Evolutionary conservation across 2,113 vertebrate genomes (phyloP).

Genomic region (Solea solea): DNA sequence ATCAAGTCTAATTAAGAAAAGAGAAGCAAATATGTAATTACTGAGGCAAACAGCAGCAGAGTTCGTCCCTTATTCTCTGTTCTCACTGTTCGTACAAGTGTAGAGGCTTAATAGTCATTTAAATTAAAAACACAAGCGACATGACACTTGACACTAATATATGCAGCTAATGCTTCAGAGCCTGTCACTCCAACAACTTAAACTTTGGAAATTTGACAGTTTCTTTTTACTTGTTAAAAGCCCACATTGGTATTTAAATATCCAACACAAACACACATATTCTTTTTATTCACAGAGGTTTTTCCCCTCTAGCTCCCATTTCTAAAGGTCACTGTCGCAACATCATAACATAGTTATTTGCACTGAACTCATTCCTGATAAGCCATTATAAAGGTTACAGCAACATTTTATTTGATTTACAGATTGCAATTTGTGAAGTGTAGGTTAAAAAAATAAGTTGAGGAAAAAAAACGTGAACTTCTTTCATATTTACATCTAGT

Average conservation of each 20-base stretch:
- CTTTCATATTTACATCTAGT: background rate
- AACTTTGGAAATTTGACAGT: background rate
- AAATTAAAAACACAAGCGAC: constrained; percentile 24
- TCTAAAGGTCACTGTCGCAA: constrained; percentile 30
- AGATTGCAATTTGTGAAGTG: constrained; percentile 16
- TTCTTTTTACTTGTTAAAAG: constrained; percentile 12
- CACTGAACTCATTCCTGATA: constrained; percentile 25
- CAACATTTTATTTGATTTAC: constrained; percentile 5
- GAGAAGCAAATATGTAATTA: constrained; percentile 33
- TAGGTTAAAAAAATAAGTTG: background rate
- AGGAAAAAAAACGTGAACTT: background rate
- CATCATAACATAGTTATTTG: constrained; percentile 16
- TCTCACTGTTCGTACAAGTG: constrained; percentile 2
- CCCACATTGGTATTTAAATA: constrained; percentile 31
- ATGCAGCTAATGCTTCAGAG: background rate
- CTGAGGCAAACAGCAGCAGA: constrained; percentile 6
- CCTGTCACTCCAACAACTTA: background rate
- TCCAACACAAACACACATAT: background rate
- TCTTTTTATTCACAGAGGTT: background rate
- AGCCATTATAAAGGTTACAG: constrained; percentile 38
- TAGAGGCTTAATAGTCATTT: background rate
- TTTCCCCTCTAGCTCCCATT: constrained; percentile 19
- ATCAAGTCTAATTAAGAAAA: constrained; percentile 12
- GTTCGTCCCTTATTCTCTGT: constrained; percentile 24
- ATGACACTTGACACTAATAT: background rate